phyloP scores from a whole-genome alignment of 2,113 vertebrate genomes.

The Zosterops borbonicus region DNA sequence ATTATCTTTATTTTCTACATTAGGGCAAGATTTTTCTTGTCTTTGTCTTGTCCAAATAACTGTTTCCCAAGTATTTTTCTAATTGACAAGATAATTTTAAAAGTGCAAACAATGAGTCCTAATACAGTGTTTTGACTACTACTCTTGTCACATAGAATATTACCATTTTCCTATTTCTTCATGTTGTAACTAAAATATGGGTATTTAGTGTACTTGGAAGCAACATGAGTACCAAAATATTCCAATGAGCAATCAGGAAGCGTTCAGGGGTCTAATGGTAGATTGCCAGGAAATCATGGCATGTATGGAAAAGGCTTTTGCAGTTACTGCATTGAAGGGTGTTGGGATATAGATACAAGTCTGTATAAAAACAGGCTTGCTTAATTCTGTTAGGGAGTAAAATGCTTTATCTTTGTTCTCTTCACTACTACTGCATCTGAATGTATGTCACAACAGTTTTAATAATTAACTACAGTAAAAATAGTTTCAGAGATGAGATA shows the following conservation, averaged over 20 bases:
- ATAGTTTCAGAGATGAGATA: background rate
- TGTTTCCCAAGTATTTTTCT: background rate
- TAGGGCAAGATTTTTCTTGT: background rate
- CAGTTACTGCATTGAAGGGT: background rate
- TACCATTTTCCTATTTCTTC: background rate
- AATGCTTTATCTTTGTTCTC: background rate
- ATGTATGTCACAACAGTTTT: background rate
- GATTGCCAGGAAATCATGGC: background rate
- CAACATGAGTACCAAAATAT: background rate
- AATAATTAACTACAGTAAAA: background rate
- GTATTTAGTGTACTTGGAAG: background rate
- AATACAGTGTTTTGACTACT: background rate
- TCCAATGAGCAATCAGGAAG: background rate
- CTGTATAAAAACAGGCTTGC: background rate
- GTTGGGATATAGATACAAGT: background rate
- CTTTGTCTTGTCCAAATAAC: background rate
- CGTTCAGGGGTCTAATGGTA: background rate
- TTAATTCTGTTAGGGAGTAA: background rate
- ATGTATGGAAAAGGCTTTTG: accelerated
- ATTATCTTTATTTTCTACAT: background rate
- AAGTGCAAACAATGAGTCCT: background rate
- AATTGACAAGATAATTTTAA: background rate
- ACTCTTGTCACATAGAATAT: background rate
- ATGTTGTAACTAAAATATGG: background rate
- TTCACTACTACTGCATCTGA: background rate